Percentiles rank a stretch among this genome's conserved stretches.
Conservation (phyloP, 2,888 invertebrate genomes). For the Schizaphis graminum region DNA sequence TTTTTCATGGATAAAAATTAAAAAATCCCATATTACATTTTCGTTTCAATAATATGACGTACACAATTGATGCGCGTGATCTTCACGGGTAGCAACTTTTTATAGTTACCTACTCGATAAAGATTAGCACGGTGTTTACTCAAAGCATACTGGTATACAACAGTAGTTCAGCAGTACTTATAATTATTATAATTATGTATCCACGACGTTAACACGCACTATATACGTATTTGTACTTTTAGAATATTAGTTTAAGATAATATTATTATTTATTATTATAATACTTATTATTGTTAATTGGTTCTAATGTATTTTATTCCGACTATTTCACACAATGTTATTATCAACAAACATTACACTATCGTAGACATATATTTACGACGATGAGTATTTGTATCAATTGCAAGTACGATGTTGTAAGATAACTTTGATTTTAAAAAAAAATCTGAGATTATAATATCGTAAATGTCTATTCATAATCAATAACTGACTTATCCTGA, state of each 20-base stretch:
- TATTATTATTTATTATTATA: not conserved
- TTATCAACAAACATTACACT: not conserved
- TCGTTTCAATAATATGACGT: not conserved
- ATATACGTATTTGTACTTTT: not conserved
- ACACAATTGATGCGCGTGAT: not conserved
- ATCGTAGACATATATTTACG: not conserved
- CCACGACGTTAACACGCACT: not conserved
- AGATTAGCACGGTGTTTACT: not conserved
- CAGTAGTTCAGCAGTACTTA: not conserved
- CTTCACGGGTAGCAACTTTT: not conserved
- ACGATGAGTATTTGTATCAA: not conserved
- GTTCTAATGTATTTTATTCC: not conserved
- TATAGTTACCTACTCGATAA: not conserved
- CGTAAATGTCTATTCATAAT: not conserved
- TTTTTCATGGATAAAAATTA: not conserved
- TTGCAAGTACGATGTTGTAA: not conserved
- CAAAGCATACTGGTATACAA: not conserved
- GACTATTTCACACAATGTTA: not conserved
- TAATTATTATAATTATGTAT: not conserved
- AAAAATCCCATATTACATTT: not conserved
- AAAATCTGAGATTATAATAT: not conserved
- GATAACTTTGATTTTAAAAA: not conserved
- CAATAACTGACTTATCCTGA: not conserved
- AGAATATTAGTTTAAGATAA: not conserved
- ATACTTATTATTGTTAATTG: too few relatives aligned